Percentiles rank a stretch among this genome's conserved stretches.
Conservation (phyloP, 2,797 vertebrate species). For the Kryptolebias ocellatus region DNA sequence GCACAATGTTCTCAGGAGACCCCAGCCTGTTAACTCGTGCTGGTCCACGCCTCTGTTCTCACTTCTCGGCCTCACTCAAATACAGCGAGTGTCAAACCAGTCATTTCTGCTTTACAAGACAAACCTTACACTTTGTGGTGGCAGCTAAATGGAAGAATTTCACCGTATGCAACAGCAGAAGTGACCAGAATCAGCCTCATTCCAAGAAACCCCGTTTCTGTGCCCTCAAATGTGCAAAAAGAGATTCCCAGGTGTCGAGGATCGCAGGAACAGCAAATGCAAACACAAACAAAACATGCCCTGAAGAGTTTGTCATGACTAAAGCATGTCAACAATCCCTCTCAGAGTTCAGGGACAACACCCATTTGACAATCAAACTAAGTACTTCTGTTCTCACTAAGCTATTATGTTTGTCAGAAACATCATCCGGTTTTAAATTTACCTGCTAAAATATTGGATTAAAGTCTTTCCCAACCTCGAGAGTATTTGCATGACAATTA, state of each 20-base stretch:
- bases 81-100: background rate
- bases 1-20: constrained; percentile 46
- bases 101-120: background rate
- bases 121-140: background rate
- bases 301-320: background rate
- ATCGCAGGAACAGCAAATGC: constrained; percentile 51
- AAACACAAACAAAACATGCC: constrained; percentile 3
- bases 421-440: background rate
- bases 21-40: constrained; percentile 40
- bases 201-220: background rate
- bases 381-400: background rate
- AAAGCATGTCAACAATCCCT: background rate
- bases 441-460: no score
- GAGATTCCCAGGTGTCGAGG: constrained; percentile 6
- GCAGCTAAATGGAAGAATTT: background rate
- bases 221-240: background rate
- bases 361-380: background rate
- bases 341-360: background rate
- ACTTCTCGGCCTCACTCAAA: constrained; percentile 7
- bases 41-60: constrained; percentile 47
- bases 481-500: no score
- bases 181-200: constrained; percentile 49
- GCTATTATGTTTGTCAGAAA: background rate
- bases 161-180: constrained; percentile 14
- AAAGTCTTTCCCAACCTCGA: background rate